Base-by-base conservation (phyloP, 2,888 invertebrate species). In the Ditula angustiorana region DNA sequence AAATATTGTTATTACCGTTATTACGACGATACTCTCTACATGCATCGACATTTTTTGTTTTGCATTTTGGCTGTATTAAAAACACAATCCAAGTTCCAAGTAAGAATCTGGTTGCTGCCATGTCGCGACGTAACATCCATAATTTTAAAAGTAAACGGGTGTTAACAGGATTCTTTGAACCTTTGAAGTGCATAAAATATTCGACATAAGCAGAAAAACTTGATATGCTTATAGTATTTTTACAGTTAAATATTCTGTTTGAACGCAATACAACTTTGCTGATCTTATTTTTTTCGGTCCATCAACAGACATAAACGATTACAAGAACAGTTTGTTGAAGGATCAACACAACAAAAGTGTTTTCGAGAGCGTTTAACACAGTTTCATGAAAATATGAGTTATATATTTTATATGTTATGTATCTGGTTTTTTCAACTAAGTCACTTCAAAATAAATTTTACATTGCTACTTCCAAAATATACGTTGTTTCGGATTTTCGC, bases 1-100 rank as follows among this genome's bases (percentile, higher is more conserved):
- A 56, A 62, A 62, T 47, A 49, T 62, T 37, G 47, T 47, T 55
- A 47, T 61, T 61, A 55, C 21, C 21, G 47, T 61, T 13, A 53
- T 53, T 33, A 13, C 11, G 30, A 44, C 44, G 23, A 30, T 10
- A 44, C 33, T 16, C 5, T 21, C 41, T 13, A 26, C 30, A 44
- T 16, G 55, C 53, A 13, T 21, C 16, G 8, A 21, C 26, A 23
- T 53, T 44, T 53, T 46, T 16, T 30, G 19, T 10, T 19, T 19
- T 41, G 16, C 19, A 41, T 41, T 19, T 19, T 10, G 16, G 10
- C 19, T 41, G 41, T 41, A n/a, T 41, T 19, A 41, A 41, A 19
- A 41, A 13, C 41, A 41, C 41, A 19, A 41, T 2, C 41, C 10
- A 19, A 41, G 41, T 37, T 3, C 13, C 3, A 13, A 10, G 37